A percentile compares a stretch with the other conserved stretches of the same genome.
Conservation (phyloP, 2,113 vertebrate species). For the Zeus faber region DNA sequence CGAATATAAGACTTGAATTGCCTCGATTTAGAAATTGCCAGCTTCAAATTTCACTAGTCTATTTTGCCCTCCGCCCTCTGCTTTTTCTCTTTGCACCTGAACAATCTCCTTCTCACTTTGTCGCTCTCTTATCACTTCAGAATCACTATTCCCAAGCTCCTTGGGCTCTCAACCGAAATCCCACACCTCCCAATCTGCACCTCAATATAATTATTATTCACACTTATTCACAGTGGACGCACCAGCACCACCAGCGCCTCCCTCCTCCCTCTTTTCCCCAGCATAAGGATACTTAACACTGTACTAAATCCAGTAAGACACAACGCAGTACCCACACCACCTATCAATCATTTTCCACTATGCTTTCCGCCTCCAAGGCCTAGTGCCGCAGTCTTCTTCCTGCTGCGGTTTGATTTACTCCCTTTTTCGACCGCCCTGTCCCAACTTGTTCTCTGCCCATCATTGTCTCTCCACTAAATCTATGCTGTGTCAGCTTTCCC, state of each 20-base stretch:
- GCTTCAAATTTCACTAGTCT: no score
- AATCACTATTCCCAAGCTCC: conserved; percentile 12
- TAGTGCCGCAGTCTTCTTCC: no score
- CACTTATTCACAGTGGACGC: no score
- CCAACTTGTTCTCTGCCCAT: conserved; percentile 38
- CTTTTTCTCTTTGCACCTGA: conserved; percentile 8
- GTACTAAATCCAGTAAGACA: conserved; percentile 62
- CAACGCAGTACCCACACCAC: conserved; percentile 47
- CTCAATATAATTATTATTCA: conserved; percentile 42
- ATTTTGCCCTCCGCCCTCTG: no score
- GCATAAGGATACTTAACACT: conserved; percentile 48
- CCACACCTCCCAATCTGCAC: conserved; percentile 27
- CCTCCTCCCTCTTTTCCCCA: conserved; percentile 2
- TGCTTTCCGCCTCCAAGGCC: conserved; percentile 40
- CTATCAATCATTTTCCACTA: conserved; percentile 51
- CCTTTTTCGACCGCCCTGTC: conserved; percentile 17
- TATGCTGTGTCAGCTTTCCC: conserved; percentile 53
- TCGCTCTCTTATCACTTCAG: conserved; percentile 14
- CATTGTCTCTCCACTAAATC: conserved; percentile 50
- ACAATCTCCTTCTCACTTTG: conserved; percentile 10
- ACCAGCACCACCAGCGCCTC: conserved; percentile 4
- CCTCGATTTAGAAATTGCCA: no score
- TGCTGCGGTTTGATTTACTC: conserved; percentile 52
- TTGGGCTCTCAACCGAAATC: conserved; percentile 11
- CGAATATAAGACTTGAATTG: neutral